Evolutionary conservation across 2,797 vertebrate genomes (phyloP).

Genomic region (Meriones psammophilus): DNA sequence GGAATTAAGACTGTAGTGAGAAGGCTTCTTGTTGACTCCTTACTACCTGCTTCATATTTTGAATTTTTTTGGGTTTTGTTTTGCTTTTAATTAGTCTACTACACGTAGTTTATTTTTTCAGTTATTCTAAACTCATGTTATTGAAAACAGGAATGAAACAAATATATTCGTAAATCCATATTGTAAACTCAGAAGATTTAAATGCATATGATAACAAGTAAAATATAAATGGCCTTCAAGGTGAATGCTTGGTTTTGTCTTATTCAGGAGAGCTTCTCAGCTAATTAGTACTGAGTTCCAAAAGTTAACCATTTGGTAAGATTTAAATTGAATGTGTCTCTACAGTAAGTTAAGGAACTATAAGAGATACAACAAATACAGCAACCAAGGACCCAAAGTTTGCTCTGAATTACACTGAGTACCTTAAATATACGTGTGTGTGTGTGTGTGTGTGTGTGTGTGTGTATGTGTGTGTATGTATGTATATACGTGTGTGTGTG

Average conservation of each 20-base stretch:
- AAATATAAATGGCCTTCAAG: not conserved
- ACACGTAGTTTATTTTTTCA: not conserved
- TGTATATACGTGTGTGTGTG: too few species aligned
- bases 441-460: too few species aligned
- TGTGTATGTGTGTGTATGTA: not conserved
- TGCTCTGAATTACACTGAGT: constrained; percentile 2
- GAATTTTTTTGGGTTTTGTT: not conserved
- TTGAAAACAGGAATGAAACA: not conserved
- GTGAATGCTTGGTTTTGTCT: not conserved
- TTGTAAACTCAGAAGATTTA: constrained; percentile 22
- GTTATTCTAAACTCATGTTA: constrained; percentile 39
- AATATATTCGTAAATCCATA: not conserved
- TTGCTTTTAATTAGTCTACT: constrained; percentile 16
- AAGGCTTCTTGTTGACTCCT: constrained; percentile 8
- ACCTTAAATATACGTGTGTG: not conserved
- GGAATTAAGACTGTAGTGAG: not conserved
- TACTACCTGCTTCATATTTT: not conserved
- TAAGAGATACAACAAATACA: not conserved
- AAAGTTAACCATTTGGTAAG: constrained; percentile 25
- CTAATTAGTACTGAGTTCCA: not conserved
- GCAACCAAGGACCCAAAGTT: not conserved
- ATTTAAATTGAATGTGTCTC: not conserved
- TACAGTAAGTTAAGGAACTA: not conserved
- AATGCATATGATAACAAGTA: not conserved
- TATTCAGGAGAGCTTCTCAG: not conserved